Evolutionary conservation across 2,113 vertebrate genomes (phyloP).

Genomic region (Hiodon alosoides): DNA sequence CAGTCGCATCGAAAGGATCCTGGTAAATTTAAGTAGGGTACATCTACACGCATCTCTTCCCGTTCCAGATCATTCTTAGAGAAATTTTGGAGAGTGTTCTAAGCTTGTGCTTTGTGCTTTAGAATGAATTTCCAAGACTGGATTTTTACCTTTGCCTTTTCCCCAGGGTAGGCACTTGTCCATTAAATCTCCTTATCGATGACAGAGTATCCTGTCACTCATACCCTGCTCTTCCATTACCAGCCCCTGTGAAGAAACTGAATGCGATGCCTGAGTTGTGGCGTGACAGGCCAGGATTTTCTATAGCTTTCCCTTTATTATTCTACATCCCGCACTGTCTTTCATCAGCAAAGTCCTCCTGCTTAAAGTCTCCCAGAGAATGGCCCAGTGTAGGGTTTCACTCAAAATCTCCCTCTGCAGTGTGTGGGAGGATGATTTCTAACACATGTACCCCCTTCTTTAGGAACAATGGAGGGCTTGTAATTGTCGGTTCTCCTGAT

Average conservation of each 20-base stretch:
- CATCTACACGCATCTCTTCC: too few species aligned
- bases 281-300: constrained; percentile 45
- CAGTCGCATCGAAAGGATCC: too few species aligned
- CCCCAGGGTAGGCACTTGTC: not conserved
- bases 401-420: constrained; percentile 55
- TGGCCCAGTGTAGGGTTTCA: constrained; percentile 62
- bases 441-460: constrained; percentile 67
- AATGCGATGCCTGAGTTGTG: constrained; percentile 36
- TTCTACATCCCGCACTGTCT: constrained; percentile 62
- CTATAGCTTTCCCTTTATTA: constrained; percentile 62
- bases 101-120: not conserved
- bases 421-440: constrained; percentile 75
- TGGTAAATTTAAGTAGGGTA: too few species aligned
- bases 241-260: constrained; percentile 15
- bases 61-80: too few species aligned
- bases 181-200: not conserved
- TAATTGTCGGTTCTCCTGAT: constrained; percentile 49
- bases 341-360: constrained; percentile 59
- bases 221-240: constrained; percentile 29
- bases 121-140: not conserved
- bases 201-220: not conserved
- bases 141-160: not conserved
- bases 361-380: constrained; percentile 56
- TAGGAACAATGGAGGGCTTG: constrained; percentile 69
- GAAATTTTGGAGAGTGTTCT: too few species aligned